These are phyloP conservation scores for Cataglyphis albicans DNA, from an alignment of 2,888 invertebrate species.

Conservation along the genomic window DNA sequence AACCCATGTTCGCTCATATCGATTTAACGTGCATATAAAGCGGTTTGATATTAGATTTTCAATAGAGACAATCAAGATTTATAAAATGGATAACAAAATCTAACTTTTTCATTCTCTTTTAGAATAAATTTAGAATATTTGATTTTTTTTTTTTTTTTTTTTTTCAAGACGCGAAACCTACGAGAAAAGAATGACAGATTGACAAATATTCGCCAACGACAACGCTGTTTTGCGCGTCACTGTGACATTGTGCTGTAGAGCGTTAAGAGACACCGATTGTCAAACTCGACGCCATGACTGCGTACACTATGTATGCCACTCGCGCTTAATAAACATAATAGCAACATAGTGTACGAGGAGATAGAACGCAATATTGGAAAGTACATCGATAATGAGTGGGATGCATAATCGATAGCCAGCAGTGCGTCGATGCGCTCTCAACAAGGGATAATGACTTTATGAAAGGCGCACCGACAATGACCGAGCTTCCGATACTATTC, in stretches of 20 bases:
- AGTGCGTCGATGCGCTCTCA: constrained; percentile 35
- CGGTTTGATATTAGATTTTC: constrained; percentile 1
- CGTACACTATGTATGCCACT: constrained; percentile 20
- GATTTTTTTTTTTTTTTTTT: neutral
- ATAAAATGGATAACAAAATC: neutral
- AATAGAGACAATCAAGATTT: neutral
- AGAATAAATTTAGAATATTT: neutral
- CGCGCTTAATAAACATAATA: constrained; percentile 54
- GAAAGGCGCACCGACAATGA: constrained; percentile 49
- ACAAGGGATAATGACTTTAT: constrained; percentile 51
- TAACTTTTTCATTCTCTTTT: neutral
- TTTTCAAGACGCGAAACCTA: neutral
- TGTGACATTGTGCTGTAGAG: constrained; percentile 20
- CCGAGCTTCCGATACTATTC: constrained; percentile 54
- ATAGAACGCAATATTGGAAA: constrained; percentile 53
- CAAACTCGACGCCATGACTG: neutral
- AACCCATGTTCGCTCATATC: constrained; percentile 17
- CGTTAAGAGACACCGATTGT: constrained; percentile 38
- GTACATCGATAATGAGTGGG: constrained; percentile 50
- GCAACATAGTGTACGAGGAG: constrained; percentile 37
- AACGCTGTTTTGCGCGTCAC: neutral
- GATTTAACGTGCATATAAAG: constrained; percentile 8
- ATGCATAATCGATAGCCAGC: constrained; percentile 40
- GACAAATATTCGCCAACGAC: neutral
- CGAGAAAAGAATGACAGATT: neutral